Evolutionary conservation across 2,113 vertebrate species (phyloP).

Genomic region (Albula glossodonta): DNA sequence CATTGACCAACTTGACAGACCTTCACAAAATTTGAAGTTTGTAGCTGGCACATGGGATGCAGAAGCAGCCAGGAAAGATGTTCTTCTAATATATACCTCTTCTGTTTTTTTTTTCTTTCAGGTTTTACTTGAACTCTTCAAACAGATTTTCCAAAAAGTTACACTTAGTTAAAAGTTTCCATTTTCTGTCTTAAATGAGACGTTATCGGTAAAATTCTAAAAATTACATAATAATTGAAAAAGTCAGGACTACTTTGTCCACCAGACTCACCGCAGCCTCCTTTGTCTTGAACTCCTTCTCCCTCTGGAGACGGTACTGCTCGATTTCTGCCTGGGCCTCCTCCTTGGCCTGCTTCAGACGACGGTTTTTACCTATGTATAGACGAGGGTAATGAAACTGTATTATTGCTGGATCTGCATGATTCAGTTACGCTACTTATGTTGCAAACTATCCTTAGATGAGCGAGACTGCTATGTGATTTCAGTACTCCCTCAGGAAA

Average conservation of each 20-base stretch:
- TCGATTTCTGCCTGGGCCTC: slow-evolving; percentile 98
- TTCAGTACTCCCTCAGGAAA: not conserved
- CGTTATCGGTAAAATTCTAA: no score
- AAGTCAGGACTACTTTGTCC: not conserved
- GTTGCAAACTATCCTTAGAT: not conserved
- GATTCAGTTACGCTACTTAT: not conserved
- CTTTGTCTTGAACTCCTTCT: slow-evolving; percentile 97
- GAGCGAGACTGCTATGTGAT: not conserved
- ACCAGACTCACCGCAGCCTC: slow-evolving; percentile 80
- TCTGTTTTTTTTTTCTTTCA: no score
- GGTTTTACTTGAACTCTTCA: no score
- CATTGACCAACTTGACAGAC: no score
- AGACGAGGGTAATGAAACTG: not conserved
- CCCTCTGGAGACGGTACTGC: slow-evolving; percentile 93
- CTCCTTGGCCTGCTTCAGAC: slow-evolving; percentile 97
- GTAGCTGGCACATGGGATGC: no score
- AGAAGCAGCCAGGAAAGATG: no score
- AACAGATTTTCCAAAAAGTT: no score
- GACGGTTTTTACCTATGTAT: slow-evolving; percentile 85
- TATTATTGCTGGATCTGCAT: not conserved
- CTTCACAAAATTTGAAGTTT: no score
- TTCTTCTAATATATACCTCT: no score
- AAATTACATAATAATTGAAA: no score
- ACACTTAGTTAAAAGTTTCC: no score
- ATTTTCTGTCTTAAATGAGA: no score